Base-by-base conservation (phyloP, 2,113 vertebrate genomes). In the Lagopus leucura region DNA sequence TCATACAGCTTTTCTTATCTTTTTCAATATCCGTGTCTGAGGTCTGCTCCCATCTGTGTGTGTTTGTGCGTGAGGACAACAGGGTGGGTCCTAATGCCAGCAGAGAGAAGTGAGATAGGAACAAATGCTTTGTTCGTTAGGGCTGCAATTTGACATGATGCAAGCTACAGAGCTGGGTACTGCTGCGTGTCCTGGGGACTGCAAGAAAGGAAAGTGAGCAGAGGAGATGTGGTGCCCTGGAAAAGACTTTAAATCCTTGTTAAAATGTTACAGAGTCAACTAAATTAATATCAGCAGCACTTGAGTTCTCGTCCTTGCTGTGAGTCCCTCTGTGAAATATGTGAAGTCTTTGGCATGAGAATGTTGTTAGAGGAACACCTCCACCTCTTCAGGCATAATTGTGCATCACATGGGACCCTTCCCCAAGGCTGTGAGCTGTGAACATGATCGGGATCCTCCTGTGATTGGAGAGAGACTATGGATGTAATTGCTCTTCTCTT, bases 1-100 rank as follows among this genome's bases (percentile, higher is more conserved):
- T 71, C 52, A 43, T 86, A 50, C 47, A 65, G 7, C 82, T 89
- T 90, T 52, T 86, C 85, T 94, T 93, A 91, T 93, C 89, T 96
- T 57, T 87, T 77, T 78, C 61, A 90, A 86, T 94, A 92, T 91
- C 94, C 2, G 3, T 36, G 30, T 69, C 57, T 78, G 89, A 80
- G 64, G 42, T 65, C 72, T 78, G 79, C 75, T 70, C 17, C 0
- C 0, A 60, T 82, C 50, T 45, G 19, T 38, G 19, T 43, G 60
- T 48, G 34, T n/a, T 25, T 30, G 16, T 60, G 43, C 4, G 0
- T 10, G 43, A 42, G n/a, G 55, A 67, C 4, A 8, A 11, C 21
- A 14, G 72, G 34, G 43, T 36, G 67, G 16, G 15, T 74, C 60
- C 25, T 2, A 6, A n/a, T 8, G 28, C 55, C 43, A 64, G 61